Evolutionary conservation across 1,140 invertebrate genomes (phyloP), one percentile per base, ranked within the genome.

Genomic region (Rhyzopertha dominica): DNA sequence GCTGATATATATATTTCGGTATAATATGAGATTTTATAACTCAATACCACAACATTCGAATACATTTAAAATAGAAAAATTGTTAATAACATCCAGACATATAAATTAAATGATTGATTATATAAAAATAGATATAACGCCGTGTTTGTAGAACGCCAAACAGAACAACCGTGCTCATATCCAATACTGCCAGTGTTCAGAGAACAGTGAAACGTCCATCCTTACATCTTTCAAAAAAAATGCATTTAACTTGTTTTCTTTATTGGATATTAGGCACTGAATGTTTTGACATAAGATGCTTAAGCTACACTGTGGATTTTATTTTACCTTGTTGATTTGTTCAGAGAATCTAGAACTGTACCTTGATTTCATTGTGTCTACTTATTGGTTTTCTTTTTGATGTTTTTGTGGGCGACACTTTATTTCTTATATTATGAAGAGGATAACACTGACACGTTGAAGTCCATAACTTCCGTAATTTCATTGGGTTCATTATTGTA

Each of bases 51-150:
- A 32, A 32, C 10, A 32, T 32, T 32, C 30, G 19, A 32, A 32
- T 32, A 32, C 30, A 32, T 32, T 32, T 32, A 32, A 32, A 32
- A 12, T 18, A 9, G 30, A 32, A 9, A 32, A 32, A 32, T 32
- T 12, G 8, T 32, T 32, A 32, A 32, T 30, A 3, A 10, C 29
- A 30, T 30, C 10, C 29, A 30, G 29, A 30, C 29, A 3, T 16
- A 13, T 30, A 30, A 4, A 30, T 13, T 30, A 13, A 10, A 30
- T 30, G 17, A 13, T 30, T 30, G 29, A 30, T 30, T 30, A 13
- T 30, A 30, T 4, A 30, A 30, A 30, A 30, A 30, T 30, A 10
- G 3, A 4, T 30, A 30, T 16, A 30, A 12, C 29, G 4, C 29
- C 29, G 10, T 30, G 29, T 30, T 30, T 30, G 12, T 30, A 30